Conservation (phyloP, 2,113 vertebrate species). For the Plotosus lineatus region DNA sequence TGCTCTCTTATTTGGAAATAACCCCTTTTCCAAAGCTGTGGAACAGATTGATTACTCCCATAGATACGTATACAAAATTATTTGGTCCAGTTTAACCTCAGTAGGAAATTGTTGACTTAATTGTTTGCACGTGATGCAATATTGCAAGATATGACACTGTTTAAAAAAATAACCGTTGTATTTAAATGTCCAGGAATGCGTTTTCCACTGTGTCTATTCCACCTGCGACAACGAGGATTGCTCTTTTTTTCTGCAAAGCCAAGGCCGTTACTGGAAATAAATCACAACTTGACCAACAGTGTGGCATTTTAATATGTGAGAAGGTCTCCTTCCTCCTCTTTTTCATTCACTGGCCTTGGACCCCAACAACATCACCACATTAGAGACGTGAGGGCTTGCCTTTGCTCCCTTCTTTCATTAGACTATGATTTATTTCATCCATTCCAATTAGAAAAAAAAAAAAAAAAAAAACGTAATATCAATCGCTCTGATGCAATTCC, state of each 20-base stretch:
- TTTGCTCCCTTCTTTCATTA: conserved; percentile 38
- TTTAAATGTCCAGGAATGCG: conserved; percentile 4
- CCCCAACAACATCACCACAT: conserved; percentile 35
- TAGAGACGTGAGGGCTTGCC: conserved; percentile 29
- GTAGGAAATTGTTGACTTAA: background rate
- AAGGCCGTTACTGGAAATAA: conserved; percentile 49
- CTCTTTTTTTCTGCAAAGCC: conserved; percentile 30
- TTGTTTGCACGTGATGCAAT: background rate
- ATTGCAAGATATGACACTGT: background rate
- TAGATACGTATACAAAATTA: background rate
- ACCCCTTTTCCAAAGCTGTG: background rate
- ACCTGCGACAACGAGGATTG: conserved; percentile 26
- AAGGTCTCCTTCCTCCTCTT: conserved; percentile 36
- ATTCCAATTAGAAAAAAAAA: conserved; percentile 33
- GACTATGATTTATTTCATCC: conserved; percentile 34
- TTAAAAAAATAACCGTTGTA: background rate
- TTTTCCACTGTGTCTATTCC: background rate
- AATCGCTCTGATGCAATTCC: conserved; percentile 34
- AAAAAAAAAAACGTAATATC: conserved; percentile 15
- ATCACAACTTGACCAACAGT: conserved; percentile 48
- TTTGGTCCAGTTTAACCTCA: background rate
- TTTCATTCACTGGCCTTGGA: conserved; percentile 51
- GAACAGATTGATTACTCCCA: background rate
- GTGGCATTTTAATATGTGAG: conserved; percentile 56
- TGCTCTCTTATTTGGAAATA: background rate